Conservation (phyloP, 2,888 invertebrate species). For the Neoitamus cyanurus region DNA sequence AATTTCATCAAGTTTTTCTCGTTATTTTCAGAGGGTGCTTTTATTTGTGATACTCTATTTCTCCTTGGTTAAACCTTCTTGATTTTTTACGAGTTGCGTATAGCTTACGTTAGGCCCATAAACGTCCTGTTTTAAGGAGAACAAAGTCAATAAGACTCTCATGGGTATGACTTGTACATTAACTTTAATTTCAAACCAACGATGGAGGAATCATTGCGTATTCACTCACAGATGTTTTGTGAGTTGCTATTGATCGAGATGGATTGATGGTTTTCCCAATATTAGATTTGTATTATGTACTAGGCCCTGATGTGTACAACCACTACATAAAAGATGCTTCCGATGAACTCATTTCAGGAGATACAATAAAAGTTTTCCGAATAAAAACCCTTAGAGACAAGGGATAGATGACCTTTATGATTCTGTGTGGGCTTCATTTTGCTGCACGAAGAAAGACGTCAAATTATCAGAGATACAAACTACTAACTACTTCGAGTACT, state of each 20-base stretch:
- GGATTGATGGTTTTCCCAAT: background rate
- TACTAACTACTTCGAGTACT: too few relatives aligned
- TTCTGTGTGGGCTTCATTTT: too few relatives aligned
- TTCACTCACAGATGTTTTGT: background rate
- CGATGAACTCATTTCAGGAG: too few relatives aligned
- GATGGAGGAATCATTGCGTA: background rate
- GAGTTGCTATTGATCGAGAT: background rate
- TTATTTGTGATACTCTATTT: background rate
- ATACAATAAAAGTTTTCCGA: too few relatives aligned
- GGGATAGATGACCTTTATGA: too few relatives aligned
- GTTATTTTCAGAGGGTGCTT: background rate
- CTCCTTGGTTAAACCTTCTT: background rate
- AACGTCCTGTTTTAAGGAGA: background rate
- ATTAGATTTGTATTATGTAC: background rate
- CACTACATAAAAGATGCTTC: too few relatives aligned
- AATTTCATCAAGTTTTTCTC: background rate
- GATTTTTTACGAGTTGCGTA: background rate
- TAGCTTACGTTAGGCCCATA: background rate
- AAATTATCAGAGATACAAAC: too few relatives aligned
- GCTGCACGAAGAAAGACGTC: too few relatives aligned
- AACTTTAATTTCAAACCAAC: background rate
- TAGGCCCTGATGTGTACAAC: too few relatives aligned
- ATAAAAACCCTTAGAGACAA: too few relatives aligned
- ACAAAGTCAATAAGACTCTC: background rate
- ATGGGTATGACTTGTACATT: background rate